phyloP scores from a whole-genome alignment of 2,888 invertebrate species.

The Stenotaenia linearis region DNA sequence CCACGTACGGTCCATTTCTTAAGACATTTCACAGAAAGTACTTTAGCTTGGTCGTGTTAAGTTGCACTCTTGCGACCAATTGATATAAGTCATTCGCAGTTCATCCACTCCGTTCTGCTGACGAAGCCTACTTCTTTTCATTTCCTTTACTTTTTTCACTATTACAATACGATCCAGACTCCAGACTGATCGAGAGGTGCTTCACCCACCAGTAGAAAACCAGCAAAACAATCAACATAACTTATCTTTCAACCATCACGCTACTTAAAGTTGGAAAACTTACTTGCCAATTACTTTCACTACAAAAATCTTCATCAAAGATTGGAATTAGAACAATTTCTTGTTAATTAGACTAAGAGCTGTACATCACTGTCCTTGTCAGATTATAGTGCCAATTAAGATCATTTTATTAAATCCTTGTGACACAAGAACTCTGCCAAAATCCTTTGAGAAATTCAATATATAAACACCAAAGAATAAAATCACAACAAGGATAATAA shows the following conservation, averaged over 20 bases:
- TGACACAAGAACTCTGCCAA: neutral
- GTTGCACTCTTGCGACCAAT: neutral
- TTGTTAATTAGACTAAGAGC: neutral
- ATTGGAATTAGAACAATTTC: neutral
- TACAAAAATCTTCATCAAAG: no score
- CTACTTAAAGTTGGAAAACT: no score
- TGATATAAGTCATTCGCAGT: neutral
- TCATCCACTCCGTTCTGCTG: neutral
- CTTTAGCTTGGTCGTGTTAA: neutral
- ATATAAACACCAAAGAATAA: neutral
- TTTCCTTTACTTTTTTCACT: neutral
- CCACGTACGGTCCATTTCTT: neutral
- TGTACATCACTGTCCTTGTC: neutral
- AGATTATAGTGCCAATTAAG: neutral
- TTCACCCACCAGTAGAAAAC: neutral
- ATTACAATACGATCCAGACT: neutral
- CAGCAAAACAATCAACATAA: neutral
- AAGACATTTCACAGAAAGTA: neutral
- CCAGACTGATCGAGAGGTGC: neutral
- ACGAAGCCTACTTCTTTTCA: neutral
- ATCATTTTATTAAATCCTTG: neutral
- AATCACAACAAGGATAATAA: no score
- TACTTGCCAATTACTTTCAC: no score
- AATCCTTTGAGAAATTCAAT: neutral
- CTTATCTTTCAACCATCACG: no score